These are phyloP conservation scores for Atherinosoma microstoma DNA, from an alignment of 2,797 vertebrate genomes.

Conservation along the genomic window DNA sequence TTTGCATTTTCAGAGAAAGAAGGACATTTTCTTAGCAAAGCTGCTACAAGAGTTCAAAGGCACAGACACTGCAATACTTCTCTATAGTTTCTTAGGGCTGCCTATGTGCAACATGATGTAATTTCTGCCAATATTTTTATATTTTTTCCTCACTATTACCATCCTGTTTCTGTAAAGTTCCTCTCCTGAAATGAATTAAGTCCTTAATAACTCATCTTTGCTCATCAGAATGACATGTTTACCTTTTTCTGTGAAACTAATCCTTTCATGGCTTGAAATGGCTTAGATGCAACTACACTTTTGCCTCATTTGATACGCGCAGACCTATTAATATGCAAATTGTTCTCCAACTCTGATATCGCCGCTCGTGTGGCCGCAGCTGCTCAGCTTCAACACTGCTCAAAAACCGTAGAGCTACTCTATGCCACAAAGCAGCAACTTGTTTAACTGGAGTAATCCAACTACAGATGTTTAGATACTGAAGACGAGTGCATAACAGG, in stretches of 20 bases:
- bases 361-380: background rate
- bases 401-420: background rate
- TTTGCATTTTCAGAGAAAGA: background rate
- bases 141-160: background rate
- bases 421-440: background rate
- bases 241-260: background rate
- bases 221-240: background rate
- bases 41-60: background rate
- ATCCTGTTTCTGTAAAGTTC: background rate
- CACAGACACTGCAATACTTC: background rate
- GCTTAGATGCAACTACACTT: background rate
- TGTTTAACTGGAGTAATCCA: background rate
- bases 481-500: background rate
- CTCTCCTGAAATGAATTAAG: constrained; percentile 1
- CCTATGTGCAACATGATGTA: background rate
- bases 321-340: constrained; percentile 11
- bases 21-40: background rate
- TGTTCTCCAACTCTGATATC: background rate
- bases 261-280: background rate
- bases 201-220: background rate
- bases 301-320: background rate
- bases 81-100: background rate
- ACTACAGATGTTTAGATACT: too few relatives aligned
- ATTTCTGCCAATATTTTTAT: background rate
- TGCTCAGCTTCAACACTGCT: background rate